These are phyloP conservation scores for Himantopus leucocephalus DNA, from an alignment of 2,113 vertebrate species.

Conservation along the genomic window DNA sequence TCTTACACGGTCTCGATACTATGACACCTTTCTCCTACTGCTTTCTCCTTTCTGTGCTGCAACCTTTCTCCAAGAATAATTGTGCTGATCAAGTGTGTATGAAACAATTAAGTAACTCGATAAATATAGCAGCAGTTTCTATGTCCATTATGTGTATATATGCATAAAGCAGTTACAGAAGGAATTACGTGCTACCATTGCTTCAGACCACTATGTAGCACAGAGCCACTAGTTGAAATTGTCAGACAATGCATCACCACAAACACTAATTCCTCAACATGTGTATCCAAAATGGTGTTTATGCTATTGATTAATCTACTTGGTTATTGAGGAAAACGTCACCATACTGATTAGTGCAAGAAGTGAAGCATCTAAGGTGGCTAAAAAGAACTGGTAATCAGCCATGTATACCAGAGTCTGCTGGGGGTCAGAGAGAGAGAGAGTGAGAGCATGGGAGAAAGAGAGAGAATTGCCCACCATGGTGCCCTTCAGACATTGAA, in stretches of 20 bases:
- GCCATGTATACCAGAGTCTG: neutral
- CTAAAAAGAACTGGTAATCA: neutral
- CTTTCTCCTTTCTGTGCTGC: neutral
- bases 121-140: neutral
- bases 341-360: neutral
- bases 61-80: neutral
- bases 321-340: neutral
- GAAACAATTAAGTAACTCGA: neutral
- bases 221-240: neutral
- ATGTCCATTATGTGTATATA: neutral
- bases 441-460: neutral
- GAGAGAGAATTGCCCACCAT: neutral
- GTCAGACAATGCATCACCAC: neutral
- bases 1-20: neutral
- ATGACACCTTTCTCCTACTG: neutral
- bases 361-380: neutral
- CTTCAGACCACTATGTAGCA: neutral
- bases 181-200: neutral
- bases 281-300: neutral
- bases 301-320: neutral
- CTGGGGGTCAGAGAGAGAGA: neutral
- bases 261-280: neutral
- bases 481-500: neutral
- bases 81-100: neutral
- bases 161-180: neutral